phyloP scores from a whole-genome alignment of 2,888 invertebrate genomes.

The Torymus aiolomorphi region DNA sequence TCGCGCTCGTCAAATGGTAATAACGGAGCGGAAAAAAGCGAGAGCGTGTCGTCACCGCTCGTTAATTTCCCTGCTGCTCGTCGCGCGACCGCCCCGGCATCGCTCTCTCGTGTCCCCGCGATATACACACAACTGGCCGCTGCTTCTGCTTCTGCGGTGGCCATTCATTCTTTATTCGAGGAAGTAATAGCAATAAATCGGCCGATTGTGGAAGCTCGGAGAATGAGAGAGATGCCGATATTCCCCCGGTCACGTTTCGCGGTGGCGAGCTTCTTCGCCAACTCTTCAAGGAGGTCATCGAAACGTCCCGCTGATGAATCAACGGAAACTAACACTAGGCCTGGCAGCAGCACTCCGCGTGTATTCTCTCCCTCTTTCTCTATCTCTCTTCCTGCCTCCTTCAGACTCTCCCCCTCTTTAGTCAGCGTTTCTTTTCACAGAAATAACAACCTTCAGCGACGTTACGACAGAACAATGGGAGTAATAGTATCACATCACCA shows the following conservation, averaged over 20 bases:
- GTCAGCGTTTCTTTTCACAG: constrained; percentile 49
- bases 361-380: constrained; percentile 8
- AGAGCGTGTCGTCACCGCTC: constrained; percentile 8
- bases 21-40: constrained; percentile 51
- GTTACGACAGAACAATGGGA: constrained; percentile 58
- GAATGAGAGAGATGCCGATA: not conserved
- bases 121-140: not conserved
- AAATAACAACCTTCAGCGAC: constrained; percentile 53
- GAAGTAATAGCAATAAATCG: constrained; percentile 48
- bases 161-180: constrained; percentile 45
- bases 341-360: not conserved
- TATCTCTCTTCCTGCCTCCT: constrained; percentile 16
- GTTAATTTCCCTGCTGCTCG: constrained; percentile 12
- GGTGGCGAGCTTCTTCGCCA: constrained; percentile 56
- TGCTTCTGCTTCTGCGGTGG: not conserved
- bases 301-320: constrained; percentile 56
- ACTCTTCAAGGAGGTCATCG: constrained; percentile 59
- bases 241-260: constrained; percentile 37
- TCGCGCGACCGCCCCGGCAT: not conserved
- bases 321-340: constrained; percentile 45
- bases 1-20: constrained; percentile 49
- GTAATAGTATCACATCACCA: constrained; percentile 55
- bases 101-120: too few relatives aligned
- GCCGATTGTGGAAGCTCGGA: constrained; percentile 21
- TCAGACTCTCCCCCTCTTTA: constrained; percentile 24